Conservation (phyloP, 2,113 vertebrate genomes). For the Campylomormyrus numenius region DNA sequence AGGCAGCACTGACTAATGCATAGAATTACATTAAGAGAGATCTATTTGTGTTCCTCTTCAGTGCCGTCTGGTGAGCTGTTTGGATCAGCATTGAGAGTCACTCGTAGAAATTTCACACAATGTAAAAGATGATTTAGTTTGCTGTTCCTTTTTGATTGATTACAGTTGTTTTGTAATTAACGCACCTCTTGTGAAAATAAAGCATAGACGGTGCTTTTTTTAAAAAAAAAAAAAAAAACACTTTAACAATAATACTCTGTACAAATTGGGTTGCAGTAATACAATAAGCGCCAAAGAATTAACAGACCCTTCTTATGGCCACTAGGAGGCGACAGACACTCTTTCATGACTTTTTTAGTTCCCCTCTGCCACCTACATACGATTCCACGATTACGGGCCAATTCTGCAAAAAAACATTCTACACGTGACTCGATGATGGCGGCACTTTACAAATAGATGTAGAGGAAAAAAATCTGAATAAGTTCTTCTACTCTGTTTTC, state of each 20-base stretch:
- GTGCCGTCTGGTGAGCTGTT: background rate
- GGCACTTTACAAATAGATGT: background rate
- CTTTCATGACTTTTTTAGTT: background rate
- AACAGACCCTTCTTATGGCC: background rate
- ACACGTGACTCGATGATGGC: background rate
- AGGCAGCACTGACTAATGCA: background rate
- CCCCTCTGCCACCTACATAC: background rate
- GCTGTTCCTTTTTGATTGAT: background rate
- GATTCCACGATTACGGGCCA: background rate
- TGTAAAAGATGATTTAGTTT: background rate
- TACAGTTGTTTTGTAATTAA: background rate
- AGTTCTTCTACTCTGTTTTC: background rate
- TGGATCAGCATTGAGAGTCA: background rate
- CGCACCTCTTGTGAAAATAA: background rate
- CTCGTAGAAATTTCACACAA: background rate
- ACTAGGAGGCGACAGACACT: conserved; percentile 10
- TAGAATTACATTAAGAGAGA: background rate
- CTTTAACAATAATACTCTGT: background rate
- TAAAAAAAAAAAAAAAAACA: too few relatives aligned
- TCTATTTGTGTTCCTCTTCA: background rate
- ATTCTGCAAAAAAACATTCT: background rate
- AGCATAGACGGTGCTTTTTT: background rate
- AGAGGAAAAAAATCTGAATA: background rate
- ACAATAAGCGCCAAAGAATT: background rate
- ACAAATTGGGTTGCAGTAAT: background rate